Evolutionary conservation across 2,797 vertebrate species (phyloP).

Genomic region (Epinephelus coioides): DNA sequence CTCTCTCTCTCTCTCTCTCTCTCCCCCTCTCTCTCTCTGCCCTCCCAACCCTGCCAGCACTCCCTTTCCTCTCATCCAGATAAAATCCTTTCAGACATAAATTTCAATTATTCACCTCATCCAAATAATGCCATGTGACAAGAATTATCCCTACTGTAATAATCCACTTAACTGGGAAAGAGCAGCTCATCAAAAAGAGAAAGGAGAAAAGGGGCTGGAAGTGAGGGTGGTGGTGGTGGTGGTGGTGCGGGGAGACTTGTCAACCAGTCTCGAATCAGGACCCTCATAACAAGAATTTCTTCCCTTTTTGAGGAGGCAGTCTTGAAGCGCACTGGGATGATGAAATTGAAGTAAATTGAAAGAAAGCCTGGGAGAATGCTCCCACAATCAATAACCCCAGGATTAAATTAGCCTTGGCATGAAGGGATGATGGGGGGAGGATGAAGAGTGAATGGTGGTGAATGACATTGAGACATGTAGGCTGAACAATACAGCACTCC

Average conservation of each 20-base stretch:
- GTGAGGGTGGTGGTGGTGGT: conserved; percentile 65
- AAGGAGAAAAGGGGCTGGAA: conserved; percentile 81
- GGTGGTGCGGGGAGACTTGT: conserved; percentile 70
- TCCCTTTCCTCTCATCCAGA: conserved; percentile 89
- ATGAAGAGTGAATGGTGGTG: conserved; percentile 81
- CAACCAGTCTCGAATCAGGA: conserved; percentile 82
- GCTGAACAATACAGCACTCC: conserved; percentile 75
- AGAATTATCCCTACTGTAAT: conserved; percentile 92
- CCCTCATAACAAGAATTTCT: conserved; percentile 83
- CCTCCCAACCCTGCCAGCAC: conserved; percentile 84
- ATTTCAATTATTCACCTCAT: conserved; percentile 94
- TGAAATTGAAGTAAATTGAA: conserved; percentile 86
- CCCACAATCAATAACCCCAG: conserved; percentile 85
- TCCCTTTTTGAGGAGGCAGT: conserved; percentile 82
- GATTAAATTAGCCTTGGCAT: conserved; percentile 86
- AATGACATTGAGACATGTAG: conserved; percentile 86
- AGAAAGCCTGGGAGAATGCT: conserved; percentile 86
- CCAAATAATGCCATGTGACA: conserved; percentile 93
- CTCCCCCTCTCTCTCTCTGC: conserved; percentile 43
- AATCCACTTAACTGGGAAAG: conserved; percentile 93
- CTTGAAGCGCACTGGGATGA: conserved; percentile 81
- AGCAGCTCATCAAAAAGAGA: conserved; percentile 90
- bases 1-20: conserved; percentile 34
- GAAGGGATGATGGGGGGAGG: conserved; percentile 81
- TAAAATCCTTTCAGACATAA: conserved; percentile 93